phyloP scores from a whole-genome alignment of 1,140 invertebrate species.

The Hylaeus anthracinus region DNA sequence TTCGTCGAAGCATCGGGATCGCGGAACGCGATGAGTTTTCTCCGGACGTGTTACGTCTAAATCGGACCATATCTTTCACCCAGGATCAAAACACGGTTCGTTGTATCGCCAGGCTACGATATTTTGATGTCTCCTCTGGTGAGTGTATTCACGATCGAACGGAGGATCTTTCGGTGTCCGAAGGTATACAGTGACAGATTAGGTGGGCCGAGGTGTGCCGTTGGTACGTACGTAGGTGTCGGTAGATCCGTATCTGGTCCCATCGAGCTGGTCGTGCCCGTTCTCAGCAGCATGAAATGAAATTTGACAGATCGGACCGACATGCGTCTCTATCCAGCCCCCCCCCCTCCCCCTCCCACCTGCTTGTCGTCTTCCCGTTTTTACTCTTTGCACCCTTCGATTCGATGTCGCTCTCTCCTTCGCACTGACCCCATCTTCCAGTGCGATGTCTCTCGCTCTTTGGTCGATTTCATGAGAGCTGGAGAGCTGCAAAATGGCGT shows the following conservation, averaged over 20 bases:
- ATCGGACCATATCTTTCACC: neutral
- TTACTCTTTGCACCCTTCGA: neutral
- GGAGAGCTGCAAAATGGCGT: slow-evolving; percentile 66
- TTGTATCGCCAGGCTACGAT: neutral
- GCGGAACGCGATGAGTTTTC: neutral
- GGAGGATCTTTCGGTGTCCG: slow-evolving; percentile 9
- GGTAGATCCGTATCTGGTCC: slow-evolving; percentile 72
- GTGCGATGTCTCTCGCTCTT: slow-evolving; percentile 17
- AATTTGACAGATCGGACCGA: slow-evolving; percentile 79
- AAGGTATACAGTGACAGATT: slow-evolving; percentile 50
- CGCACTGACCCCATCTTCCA: slow-evolving; percentile 32
- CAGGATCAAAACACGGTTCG: neutral
- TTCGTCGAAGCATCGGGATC: neutral
- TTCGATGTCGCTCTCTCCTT: neutral
- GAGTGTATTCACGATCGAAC: slow-evolving; percentile 51
- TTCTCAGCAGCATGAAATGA: slow-evolving; percentile 78
- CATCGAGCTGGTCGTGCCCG: slow-evolving; percentile 63
- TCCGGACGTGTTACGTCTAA: neutral
- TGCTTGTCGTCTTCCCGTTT: neutral
- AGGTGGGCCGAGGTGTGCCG: slow-evolving; percentile 52
- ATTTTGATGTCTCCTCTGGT: slow-evolving; percentile 10
- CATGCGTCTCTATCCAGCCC: slow-evolving; percentile 55
- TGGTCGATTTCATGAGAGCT: slow-evolving; percentile 43
- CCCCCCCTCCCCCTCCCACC: slow-evolving; percentile 17
- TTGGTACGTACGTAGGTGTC: slow-evolving; percentile 67